Conservation (phyloP, 2,888 invertebrate genomes). For the Drosophila kuntzei region DNA sequence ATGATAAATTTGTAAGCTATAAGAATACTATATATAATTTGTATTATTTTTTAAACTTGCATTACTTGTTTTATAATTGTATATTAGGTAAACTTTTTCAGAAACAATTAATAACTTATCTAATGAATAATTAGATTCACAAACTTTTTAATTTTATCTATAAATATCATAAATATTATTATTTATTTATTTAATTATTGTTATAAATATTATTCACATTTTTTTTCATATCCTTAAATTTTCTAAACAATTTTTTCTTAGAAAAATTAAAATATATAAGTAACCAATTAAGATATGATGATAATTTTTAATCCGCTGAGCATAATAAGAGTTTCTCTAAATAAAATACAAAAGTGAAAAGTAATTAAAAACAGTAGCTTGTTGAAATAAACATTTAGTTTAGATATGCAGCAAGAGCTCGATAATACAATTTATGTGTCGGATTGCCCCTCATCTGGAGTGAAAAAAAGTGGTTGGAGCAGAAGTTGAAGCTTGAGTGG, state of each 20-base stretch:
- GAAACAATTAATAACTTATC: too few species aligned
- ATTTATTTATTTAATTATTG: too few species aligned
- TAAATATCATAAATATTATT: too few species aligned
- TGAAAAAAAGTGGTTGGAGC: background rate
- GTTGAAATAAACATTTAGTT: conserved; percentile 43
- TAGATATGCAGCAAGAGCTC: conserved; percentile 40
- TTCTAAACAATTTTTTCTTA: background rate
- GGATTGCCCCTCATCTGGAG: conserved; percentile 10
- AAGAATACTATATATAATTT: too few species aligned
- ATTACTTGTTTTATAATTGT: too few species aligned
- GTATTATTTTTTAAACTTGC: too few species aligned
- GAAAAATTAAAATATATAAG: conserved; percentile 5
- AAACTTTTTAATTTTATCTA: too few species aligned
- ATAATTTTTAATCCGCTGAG: conserved; percentile 4
- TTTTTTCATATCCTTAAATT: too few species aligned
- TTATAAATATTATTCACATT: too few species aligned
- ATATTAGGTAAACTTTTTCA: too few species aligned
- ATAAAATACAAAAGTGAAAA: conserved; percentile 6
- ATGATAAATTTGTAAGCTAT: too few species aligned
- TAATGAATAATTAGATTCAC: too few species aligned
- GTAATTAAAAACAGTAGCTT: conserved; percentile 52
- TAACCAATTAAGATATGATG: conserved; percentile 8
- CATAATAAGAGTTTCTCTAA: conserved; percentile 10
- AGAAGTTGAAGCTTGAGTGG: conserved; percentile 1
- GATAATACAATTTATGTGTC: conserved; percentile 52